A percentile compares a stretch with the other conserved stretches of the same genome.
Evolutionary conservation across 2,888 invertebrate species (phyloP).

Genomic region (Idaea aversata): DNA sequence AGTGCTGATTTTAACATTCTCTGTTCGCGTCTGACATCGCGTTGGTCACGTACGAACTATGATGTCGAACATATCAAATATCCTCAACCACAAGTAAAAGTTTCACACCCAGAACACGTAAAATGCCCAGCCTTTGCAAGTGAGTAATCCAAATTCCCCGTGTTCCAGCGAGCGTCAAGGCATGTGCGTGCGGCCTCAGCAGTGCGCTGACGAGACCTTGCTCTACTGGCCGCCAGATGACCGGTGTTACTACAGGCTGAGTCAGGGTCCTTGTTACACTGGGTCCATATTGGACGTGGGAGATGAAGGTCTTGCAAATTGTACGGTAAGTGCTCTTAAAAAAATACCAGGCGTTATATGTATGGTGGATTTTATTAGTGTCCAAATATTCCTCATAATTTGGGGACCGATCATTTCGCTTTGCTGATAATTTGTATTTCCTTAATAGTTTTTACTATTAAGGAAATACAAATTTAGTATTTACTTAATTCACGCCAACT

Average conservation of each 20-base stretch:
- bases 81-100: neutral
- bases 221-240: conserved; percentile 89
- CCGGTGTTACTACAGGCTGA: conserved; percentile 86
- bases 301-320: conserved; percentile 82
- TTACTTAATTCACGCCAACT: too few relatives aligned
- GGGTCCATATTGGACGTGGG: conserved; percentile 84
- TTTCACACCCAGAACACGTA: neutral
- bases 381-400: neutral
- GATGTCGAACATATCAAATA: neutral
- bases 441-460: too few relatives aligned
- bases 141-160: conserved; percentile 19
- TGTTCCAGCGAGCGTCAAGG: conserved; percentile 84
- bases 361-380: neutral
- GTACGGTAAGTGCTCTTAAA: conserved; percentile 68
- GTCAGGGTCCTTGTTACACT: conserved; percentile 87
- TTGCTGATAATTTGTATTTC: too few relatives aligned
- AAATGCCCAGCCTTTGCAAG: neutral
- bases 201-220: conserved; percentile 83
- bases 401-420: too few relatives aligned
- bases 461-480: too few relatives aligned
- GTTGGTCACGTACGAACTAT: neutral
- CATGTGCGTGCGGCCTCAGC: conserved; percentile 83
- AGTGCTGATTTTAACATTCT: too few relatives aligned
- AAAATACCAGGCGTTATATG: neutral
- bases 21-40: too few relatives aligned